Evolutionary conservation across 2,797 vertebrate genomes (phyloP).

Genomic region (Peromyscus nudipes): DNA sequence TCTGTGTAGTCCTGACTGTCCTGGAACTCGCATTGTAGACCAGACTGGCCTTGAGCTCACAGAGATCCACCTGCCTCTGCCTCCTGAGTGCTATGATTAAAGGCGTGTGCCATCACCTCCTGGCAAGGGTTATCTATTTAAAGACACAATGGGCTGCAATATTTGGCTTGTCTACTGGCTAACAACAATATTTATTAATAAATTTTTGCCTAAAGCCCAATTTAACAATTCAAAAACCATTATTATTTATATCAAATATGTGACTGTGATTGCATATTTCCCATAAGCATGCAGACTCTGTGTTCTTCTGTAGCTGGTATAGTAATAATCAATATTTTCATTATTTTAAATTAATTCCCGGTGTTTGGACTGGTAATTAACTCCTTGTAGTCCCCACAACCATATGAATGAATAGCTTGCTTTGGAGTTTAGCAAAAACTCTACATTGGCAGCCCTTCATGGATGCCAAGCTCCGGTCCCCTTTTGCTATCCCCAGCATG

Average conservation of each 20-base stretch:
- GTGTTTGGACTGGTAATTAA: neutral
- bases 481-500: neutral
- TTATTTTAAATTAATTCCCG: neutral
- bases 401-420: neutral
- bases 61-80: neutral
- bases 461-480: neutral
- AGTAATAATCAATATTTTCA: neutral
- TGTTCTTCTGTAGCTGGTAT: neutral
- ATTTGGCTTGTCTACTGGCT: neutral
- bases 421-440: neutral
- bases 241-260: slow-evolving; percentile 5
- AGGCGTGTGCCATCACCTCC: accelerated
- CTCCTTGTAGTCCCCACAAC: neutral
- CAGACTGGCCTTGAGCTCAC: neutral
- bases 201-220: neutral
- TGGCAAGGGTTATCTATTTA: neutral
- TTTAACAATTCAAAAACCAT: neutral
- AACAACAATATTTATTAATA: neutral
- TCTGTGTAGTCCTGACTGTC: neutral
- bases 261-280: neutral
- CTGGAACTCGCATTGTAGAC: neutral
- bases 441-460: no score
- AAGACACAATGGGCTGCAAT: neutral
- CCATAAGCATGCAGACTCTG: neutral
- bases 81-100: neutral